Conservation (phyloP, 2,888 invertebrate species). For the Oasisia sp. region DNA sequence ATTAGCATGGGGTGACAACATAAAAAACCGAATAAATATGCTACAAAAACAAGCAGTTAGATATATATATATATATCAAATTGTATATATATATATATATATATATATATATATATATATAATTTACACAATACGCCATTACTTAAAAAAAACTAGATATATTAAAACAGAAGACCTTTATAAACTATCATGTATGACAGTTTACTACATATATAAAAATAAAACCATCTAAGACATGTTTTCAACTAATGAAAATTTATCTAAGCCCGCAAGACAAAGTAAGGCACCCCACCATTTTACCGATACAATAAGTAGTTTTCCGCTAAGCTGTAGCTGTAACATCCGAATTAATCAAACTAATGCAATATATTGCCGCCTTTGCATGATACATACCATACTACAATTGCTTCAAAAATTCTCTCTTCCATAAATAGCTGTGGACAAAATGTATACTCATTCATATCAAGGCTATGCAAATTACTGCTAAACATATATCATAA, state of each 20-base stretch:
- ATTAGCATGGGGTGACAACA: neutral
- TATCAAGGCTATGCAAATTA: neutral
- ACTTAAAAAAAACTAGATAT: neutral
- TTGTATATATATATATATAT: too few relatives aligned
- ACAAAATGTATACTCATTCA: neutral
- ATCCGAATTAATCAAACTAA: neutral
- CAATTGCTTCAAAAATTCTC: neutral
- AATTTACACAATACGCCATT: neutral
- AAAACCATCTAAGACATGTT: neutral
- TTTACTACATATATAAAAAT: neutral
- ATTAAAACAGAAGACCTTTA: neutral
- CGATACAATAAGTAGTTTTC: neutral
- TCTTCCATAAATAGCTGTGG: neutral
- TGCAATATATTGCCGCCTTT: neutral
- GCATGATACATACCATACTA: neutral
- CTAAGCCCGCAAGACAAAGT: too few relatives aligned
- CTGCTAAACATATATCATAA: neutral
- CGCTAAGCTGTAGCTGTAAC: neutral
- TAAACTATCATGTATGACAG: neutral
- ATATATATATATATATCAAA: neutral
- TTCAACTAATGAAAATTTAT: too few relatives aligned
- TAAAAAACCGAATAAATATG: neutral
- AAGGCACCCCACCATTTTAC: neutral
- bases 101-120: too few relatives aligned
- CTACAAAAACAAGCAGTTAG: neutral